Evolutionary conservation across 2,888 invertebrate genomes (phyloP).

Genomic region (Archaeoteleia sp.): DNA sequence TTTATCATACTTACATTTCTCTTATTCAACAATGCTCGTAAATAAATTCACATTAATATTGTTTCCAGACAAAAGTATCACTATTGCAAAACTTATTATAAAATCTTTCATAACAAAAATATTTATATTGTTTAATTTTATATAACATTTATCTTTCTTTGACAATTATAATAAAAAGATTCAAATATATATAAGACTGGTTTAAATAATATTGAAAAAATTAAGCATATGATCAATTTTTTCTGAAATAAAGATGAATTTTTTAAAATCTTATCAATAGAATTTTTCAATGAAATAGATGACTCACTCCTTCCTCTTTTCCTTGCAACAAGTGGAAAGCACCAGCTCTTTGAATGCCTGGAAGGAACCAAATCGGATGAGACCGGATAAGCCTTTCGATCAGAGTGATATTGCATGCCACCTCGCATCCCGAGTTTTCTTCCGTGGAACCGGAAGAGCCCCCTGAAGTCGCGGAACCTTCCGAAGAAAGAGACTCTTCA

Average conservation of each 20-base stretch:
- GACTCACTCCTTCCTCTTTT: conserved; percentile 91
- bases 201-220: too few species aligned
- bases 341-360: conserved; percentile 93
- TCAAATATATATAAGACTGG: too few species aligned
- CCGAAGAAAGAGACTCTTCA: conserved; percentile 82
- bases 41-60: conserved; percentile 14
- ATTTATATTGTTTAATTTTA: too few species aligned
- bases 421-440: conserved; percentile 79
- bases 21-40: neutral
- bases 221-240: conserved; percentile 21
- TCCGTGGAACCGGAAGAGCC: conserved; percentile 72
- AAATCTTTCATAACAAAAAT: too few species aligned
- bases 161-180: too few species aligned
- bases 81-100: neutral
- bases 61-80: conserved; percentile 12
- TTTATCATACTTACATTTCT: conserved; percentile 33
- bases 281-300: conserved; percentile 31
- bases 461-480: conserved; percentile 76
- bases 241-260: conserved; percentile 23
- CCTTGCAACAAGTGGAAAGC: conserved; percentile 95
- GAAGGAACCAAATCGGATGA: conserved; percentile 97
- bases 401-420: conserved; percentile 89
- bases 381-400: conserved; percentile 92
- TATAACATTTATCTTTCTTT: neutral
- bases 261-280: conserved; percentile 32